Evolutionary conservation across 2,888 invertebrate genomes (phyloP), one percentile per base, ranked within the genome.

Genomic region (Cataglyphis rosenhaueri): DNA sequence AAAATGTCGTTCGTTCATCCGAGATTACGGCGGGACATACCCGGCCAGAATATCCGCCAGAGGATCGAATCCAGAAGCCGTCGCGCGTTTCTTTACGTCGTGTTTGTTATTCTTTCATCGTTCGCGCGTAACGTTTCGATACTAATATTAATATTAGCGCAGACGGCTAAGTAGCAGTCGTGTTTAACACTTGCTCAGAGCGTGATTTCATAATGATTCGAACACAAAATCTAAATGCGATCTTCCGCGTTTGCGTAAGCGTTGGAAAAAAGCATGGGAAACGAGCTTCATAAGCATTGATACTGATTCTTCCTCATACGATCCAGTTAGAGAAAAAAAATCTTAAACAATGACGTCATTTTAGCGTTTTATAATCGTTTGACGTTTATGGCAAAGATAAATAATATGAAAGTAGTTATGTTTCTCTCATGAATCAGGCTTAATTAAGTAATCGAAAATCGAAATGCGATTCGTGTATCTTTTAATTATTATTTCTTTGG

Each of bases 51-150:
- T 90, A 89, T 92, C 92, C 92, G 90, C 84, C 85, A 85, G 78
- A 86, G 84, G 91, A 91, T 90, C 89, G 84, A 83, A 90, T 88
- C 91, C 91, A 92, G 90, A 91, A 89, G 85, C 89, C 68, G 64
- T 62, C 52, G 64, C 55, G 55, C 82, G 84, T 52, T 84, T 32
- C 73, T 57, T 82, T 79, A 57, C 86, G 38, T 64, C 83, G 75
- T 87, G 84, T 87, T 88, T 86, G 85, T 91, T 89, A 86, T 87
- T 65, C 85, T 52, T 87, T 91, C 75, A 79, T 83, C 68, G 32
- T 52, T 32, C 76, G 59, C 73, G 38, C 76, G 75, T 64, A 73
- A 74, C 65, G 44, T 59, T 66, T 55, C 66, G 41, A 25, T 48
- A 59, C 52, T 74, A 88, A 86, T 88, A 89, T 90, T 89, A 89